phyloP scores from a whole-genome alignment of 1,140 invertebrate species.

The Macrobrachium nipponense region DNA sequence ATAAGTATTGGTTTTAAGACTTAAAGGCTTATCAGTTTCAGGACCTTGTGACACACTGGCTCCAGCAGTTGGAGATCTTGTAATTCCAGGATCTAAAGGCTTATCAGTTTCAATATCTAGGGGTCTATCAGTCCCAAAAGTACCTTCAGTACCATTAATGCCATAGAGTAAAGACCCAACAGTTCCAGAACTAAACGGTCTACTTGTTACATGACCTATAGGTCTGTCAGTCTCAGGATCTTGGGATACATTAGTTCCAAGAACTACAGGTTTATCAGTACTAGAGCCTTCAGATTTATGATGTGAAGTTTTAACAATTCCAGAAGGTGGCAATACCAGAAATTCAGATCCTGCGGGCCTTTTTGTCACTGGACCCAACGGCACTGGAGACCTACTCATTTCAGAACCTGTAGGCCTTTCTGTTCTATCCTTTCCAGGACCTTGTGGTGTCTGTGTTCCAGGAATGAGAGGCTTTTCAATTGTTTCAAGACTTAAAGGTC shows the following conservation, averaged over 20 bases:
- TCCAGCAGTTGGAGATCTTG: background rate
- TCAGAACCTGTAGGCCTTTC: no score
- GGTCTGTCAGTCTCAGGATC: background rate
- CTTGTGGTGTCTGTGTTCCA: background rate
- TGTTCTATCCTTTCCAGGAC: background rate
- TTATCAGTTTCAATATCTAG: no score
- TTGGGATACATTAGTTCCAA: background rate
- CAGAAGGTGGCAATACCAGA: background rate
- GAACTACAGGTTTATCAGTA: background rate
- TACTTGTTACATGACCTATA: background rate
- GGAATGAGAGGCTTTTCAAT: background rate
- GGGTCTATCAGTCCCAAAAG: background rate
- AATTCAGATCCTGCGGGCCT: no score
- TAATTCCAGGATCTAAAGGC: no score
- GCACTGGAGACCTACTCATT: no score
- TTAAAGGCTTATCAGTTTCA: background rate
- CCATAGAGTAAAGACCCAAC: no score
- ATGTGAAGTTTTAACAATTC: background rate
- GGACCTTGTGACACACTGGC: background rate
- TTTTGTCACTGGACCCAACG: no score
- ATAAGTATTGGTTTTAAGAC: background rate
- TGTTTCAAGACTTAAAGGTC: background rate
- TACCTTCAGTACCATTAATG: no score
- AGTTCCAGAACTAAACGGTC: no score
- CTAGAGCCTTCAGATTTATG: background rate